A percentile compares a stretch with the other conserved stretches of the same genome.
Conservation (phyloP, 2,888 invertebrate species). For the Heliconius cydno region DNA sequence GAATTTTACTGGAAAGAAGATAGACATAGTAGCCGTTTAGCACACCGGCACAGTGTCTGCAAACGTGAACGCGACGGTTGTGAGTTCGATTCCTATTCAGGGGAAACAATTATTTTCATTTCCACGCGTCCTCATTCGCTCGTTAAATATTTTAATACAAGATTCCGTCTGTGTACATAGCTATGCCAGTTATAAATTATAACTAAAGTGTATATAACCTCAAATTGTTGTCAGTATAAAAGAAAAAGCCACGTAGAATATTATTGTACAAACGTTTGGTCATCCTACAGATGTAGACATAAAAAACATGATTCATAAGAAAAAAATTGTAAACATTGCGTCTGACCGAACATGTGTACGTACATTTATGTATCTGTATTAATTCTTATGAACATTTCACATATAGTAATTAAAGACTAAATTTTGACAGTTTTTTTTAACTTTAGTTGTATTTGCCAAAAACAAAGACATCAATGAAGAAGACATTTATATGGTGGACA, state of each 20-base stretch:
- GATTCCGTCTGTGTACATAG: neutral
- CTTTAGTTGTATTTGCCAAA: too few relatives aligned
- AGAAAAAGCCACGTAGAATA: neutral
- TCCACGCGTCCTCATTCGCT: too few relatives aligned
- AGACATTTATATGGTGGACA: too few relatives aligned
- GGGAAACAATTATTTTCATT: too few relatives aligned
- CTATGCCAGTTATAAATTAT: too few relatives aligned
- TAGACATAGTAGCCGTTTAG: too few relatives aligned
- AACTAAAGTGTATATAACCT: neutral
- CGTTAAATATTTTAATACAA: neutral
- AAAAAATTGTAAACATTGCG: conserved; percentile 24
- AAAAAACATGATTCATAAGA: conserved; percentile 19
- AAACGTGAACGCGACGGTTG: too few relatives aligned
- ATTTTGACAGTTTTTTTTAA: too few relatives aligned
- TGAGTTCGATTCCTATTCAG: too few relatives aligned
- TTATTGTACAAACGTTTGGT: neutral
- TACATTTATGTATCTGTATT: neutral
- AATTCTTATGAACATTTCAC: conserved; percentile 12
- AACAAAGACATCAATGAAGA: too few relatives aligned
- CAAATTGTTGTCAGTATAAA: neutral
- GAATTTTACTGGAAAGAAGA: too few relatives aligned
- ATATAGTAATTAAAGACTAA: neutral
- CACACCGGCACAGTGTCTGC: too few relatives aligned
- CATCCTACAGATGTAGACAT: neutral
- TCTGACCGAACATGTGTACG: neutral